Conservation (phyloP, 1,140 invertebrate genomes). For the Bombus consobrinus region DNA sequence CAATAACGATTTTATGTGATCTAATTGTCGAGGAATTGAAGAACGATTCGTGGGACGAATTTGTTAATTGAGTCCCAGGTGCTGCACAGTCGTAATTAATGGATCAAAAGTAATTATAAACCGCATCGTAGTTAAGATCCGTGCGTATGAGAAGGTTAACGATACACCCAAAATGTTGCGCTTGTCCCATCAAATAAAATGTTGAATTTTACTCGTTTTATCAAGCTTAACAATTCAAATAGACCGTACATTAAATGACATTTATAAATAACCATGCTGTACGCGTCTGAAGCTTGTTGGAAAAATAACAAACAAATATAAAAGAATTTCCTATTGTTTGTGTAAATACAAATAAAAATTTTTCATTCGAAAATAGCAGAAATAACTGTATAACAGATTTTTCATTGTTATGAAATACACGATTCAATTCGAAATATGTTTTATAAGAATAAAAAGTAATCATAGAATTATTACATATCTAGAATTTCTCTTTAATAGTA, state of each 20-base stretch:
- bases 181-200: too few species aligned
- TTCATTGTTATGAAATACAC: background rate
- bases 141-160: background rate
- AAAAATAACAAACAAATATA: too few species aligned
- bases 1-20: conserved; percentile 10
- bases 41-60: background rate
- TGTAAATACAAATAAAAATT: background rate
- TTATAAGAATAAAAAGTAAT: background rate
- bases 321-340: background rate
- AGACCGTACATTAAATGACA: background rate
- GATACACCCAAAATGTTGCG: too few species aligned
- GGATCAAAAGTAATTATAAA: background rate
- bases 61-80: background rate
- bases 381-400: background rate
- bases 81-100: background rate
- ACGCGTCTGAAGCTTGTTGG: too few species aligned
- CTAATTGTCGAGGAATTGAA: background rate
- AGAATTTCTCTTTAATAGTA: background rate
- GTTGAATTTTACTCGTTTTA: too few species aligned
- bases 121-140: background rate
- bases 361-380: background rate
- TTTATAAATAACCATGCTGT: background rate
- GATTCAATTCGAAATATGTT: background rate
- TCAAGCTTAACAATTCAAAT: background rate
- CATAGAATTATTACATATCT: background rate